These are phyloP conservation scores for Leuctra nigra DNA, from an alignment of 2,888 invertebrate genomes.

Conservation along the genomic window DNA sequence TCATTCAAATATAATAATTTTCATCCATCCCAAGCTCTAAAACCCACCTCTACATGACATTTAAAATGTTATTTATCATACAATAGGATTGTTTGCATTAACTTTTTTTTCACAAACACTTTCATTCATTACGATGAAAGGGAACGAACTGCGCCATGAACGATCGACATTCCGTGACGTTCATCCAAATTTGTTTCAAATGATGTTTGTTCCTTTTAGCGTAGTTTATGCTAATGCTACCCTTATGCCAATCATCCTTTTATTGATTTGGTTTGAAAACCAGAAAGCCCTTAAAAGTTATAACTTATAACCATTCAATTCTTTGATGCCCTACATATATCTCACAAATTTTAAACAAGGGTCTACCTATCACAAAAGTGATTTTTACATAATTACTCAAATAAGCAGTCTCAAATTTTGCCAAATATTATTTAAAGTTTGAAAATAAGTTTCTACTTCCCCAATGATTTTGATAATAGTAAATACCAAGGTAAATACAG, in stretches of 20 bases:
- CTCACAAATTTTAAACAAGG: neutral
- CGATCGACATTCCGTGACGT: no score
- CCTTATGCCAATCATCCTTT: no score
- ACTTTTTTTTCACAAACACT: neutral
- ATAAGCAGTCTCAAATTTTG: constrained; percentile 17
- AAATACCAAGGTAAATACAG: no score
- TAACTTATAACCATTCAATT: neutral
- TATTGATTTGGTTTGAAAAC: constrained; percentile 9
- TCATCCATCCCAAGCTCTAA: no score
- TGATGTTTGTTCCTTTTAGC: no score
- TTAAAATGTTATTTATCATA: no score
- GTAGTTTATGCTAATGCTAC: no score
- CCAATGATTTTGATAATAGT: neutral
- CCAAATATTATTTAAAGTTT: neutral
- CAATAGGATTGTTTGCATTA: no score
- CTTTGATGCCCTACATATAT: neutral
- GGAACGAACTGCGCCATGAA: no score
- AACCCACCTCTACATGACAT: no score
- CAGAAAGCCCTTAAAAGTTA: neutral
- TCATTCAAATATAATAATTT: no score
- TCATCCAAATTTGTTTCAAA: no score
- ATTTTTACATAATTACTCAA: constrained; percentile 1
- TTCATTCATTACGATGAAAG: neutral
- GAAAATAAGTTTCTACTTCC: neutral
- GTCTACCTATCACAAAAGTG: constrained; percentile 8